These are phyloP conservation scores for Gymnopithys bicolor DNA, from an alignment of 2,797 vertebrate genomes.

Conservation along the genomic window DNA sequence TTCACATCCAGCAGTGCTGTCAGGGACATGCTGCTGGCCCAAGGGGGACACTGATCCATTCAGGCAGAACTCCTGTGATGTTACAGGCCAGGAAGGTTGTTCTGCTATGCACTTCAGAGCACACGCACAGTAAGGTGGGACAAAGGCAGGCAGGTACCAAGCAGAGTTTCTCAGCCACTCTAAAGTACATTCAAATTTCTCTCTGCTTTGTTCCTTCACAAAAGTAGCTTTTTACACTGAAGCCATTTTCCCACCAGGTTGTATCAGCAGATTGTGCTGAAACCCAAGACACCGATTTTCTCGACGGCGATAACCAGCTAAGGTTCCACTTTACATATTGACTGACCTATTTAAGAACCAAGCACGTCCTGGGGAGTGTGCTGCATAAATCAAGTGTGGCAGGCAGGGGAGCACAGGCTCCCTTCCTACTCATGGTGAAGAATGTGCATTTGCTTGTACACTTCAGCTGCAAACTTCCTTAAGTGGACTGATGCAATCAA, in stretches of 20 bases:
- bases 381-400: not conserved
- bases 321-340: conserved; percentile 15
- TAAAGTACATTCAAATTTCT: conserved; percentile 31
- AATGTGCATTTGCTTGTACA: not conserved
- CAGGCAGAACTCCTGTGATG: not conserved
- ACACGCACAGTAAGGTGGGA: not conserved
- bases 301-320: not conserved
- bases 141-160: not conserved
- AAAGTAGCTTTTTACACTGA: conserved; percentile 26
- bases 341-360: conserved; percentile 72
- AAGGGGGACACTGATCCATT: rapidly evolving
- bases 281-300: conserved; percentile 17
- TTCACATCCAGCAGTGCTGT: not conserved
- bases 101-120: not conserved
- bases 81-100: not conserved
- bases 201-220: conserved; percentile 46
- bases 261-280: conserved; percentile 21
- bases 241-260: conserved; percentile 4
- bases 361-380: not conserved
- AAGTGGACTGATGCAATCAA: not conserved
- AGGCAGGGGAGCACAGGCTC: not conserved
- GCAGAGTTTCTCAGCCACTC: not conserved
- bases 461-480: not conserved
- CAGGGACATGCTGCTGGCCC: not conserved
- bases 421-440: not conserved